phyloP scores from a whole-genome alignment of 2,113 vertebrate species.

The Ageneiosus marmoratus region DNA sequence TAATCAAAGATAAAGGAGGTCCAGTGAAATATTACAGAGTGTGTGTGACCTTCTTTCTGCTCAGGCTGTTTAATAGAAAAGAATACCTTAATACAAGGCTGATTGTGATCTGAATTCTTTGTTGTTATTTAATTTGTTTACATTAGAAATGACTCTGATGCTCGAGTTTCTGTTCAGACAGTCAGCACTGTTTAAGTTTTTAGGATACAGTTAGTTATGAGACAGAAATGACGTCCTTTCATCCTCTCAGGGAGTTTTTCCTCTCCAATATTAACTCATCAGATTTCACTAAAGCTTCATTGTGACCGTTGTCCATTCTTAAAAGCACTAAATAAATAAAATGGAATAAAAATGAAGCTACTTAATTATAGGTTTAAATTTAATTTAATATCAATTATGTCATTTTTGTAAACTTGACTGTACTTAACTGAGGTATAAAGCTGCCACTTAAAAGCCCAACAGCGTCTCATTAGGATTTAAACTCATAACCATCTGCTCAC shows the following conservation, averaged over 20 bases:
- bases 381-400: background rate
- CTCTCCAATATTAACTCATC: too few relatives aligned
- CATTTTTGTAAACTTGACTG: background rate
- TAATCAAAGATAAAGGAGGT: too few relatives aligned
- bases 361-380: background rate
- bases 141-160: background rate
- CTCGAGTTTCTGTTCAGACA: background rate
- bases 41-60: too few relatives aligned
- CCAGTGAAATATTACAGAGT: too few relatives aligned
- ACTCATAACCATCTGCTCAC: slow-evolving; percentile 1
- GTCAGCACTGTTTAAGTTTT: background rate
- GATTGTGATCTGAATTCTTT: background rate
- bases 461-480: background rate
- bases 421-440: background rate
- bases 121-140: too few relatives aligned
- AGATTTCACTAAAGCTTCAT: too few relatives aligned
- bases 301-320: too few relatives aligned
- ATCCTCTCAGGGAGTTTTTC: too few relatives aligned
- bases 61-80: too few relatives aligned
- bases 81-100: too few relatives aligned
- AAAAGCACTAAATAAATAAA: too few relatives aligned
- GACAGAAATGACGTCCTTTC: too few relatives aligned
- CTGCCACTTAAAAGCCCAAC: background rate
- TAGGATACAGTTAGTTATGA: background rate
- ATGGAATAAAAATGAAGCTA: background rate